A percentile compares a stretch with the other conserved stretches of the same genome.
These are phyloP conservation scores for Yasuhikotakia modesta DNA, from an alignment of 2,797 vertebrate species.

Conservation along the genomic window DNA sequence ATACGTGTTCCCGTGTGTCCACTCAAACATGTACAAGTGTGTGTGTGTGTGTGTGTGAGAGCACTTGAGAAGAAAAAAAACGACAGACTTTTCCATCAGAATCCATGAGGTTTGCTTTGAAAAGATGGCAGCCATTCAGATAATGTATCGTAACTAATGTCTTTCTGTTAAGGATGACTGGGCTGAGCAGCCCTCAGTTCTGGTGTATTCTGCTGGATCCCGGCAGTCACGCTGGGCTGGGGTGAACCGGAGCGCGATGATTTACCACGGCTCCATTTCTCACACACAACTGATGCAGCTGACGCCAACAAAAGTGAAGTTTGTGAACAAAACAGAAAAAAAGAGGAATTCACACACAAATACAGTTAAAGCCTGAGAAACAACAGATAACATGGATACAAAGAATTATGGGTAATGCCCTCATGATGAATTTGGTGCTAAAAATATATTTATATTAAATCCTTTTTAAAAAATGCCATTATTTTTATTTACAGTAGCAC, in stretches of 20 bases:
- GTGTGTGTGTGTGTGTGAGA: slow-evolving; percentile 15
- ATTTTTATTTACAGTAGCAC: slow-evolving; percentile 13
- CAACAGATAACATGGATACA: background rate
- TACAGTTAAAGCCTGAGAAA: background rate
- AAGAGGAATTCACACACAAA: background rate
- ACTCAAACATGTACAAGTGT: slow-evolving; percentile 27
- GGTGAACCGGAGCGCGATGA: slow-evolving; percentile 62
- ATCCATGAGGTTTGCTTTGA: slow-evolving; percentile 81
- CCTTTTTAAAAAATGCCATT: background rate
- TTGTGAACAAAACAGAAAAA: slow-evolving; percentile 66
- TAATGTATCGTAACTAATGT: slow-evolving; percentile 88
- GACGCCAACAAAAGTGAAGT: slow-evolving; percentile 36
- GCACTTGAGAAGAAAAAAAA: slow-evolving; percentile 25
- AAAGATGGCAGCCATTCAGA: slow-evolving; percentile 77
- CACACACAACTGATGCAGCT: slow-evolving; percentile 26
- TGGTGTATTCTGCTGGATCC: slow-evolving; percentile 90
- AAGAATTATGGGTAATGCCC: background rate
- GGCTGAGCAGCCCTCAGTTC: slow-evolving; percentile 81
- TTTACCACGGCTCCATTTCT: slow-evolving; percentile 35
- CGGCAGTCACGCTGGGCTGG: slow-evolving; percentile 55
- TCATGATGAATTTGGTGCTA: background rate
- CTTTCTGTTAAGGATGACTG: slow-evolving; percentile 86
- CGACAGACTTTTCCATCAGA: slow-evolving; percentile 48
- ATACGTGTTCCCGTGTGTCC: slow-evolving; percentile 48
- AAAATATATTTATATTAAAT: slow-evolving; percentile 9